Evolutionary conservation across 2,113 vertebrate genomes (phyloP), one percentile per base, ranked within the genome.

Genomic region (Willisornis vidua): DNA sequence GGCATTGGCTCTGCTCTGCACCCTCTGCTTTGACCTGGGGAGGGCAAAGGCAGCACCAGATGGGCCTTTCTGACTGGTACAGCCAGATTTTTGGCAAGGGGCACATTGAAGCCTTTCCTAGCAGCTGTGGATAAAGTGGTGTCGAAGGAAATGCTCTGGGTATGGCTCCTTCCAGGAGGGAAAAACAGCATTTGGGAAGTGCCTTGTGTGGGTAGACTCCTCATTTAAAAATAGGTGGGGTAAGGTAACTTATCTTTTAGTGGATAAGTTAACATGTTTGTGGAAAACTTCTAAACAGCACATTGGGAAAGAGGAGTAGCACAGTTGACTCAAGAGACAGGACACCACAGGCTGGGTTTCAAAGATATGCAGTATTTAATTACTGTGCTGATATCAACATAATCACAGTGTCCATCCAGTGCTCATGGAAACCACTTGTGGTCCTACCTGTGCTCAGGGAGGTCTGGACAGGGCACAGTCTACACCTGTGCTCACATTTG

Each of bases 291-390:
- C 76, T 71, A 37, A 89, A 77, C 26, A 59, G 57, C 37, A 49
- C 55, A 19, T 85, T 77, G 82, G 55, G 63, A 83, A 88, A 96
- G 59, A 90, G 18, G 79, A 96, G 87, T 75, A 77, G 87, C 90
- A 79, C 74, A 61, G 72, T 13, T 72, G 70, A 72, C 89, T 95
- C 9, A 46, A 91, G 96, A 93, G 96, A 93, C 65, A 59, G 86
- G 94, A 94, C 76, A 93, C 79, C 57, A 43, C 68, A 71, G 94
- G 46, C 91, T 90, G 80, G 76, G 68, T 96, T 97, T 95, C 96
- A 92, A 70, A 93, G 95, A 93, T 88, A 90, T 1, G 43, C 62
- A 31, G 92, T 94, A 93, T 95, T 94, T 93, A 94, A 89, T 95
- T 95, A 95, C 90, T 90, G 76, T 62, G 51, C 76, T 86, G 90